These are phyloP conservation scores for Cacoxenus indagator DNA, from an alignment of 2,888 invertebrate genomes.

Conservation along the genomic window DNA sequence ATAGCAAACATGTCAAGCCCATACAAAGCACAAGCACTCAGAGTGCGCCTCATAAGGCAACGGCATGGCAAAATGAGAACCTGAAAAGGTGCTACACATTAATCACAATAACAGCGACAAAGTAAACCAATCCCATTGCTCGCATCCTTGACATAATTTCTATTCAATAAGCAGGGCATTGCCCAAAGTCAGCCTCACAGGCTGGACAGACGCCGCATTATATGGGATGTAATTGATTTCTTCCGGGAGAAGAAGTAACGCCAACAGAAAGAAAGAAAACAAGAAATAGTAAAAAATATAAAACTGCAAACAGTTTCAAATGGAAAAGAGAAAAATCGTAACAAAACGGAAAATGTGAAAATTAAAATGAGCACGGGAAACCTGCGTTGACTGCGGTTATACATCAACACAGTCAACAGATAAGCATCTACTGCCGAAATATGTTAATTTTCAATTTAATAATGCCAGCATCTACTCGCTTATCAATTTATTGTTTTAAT, in stretches of 20 bases:
- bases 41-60: slow-evolving; percentile 34
- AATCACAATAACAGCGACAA: slow-evolving; percentile 24
- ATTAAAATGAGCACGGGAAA: slow-evolving; percentile 60
- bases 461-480: slow-evolving; percentile 28
- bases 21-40: slow-evolving; percentile 44
- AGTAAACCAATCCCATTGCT: not conserved
- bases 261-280: too few species aligned
- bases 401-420: slow-evolving; percentile 41
- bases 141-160: slow-evolving; percentile 59
- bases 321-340: slow-evolving; percentile 20
- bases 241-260: too few species aligned
- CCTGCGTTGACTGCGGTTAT: slow-evolving; percentile 25
- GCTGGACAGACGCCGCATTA: slow-evolving; percentile 41
- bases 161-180: slow-evolving; percentile 64
- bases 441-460: slow-evolving; percentile 63
- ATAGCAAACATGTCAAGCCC: slow-evolving; percentile 63
- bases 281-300: not conserved
- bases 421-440: slow-evolving; percentile 61
- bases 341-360: slow-evolving; percentile 55
- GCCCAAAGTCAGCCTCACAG: too few species aligned
- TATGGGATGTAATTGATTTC: too few species aligned
- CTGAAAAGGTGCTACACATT: slow-evolving; percentile 10
- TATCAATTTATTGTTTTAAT: not conserved
- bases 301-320: not conserved
- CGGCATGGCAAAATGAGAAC: slow-evolving; percentile 26